phyloP scores from a whole-genome alignment of 2,113 vertebrate species.

The Microtus montanus region DNA sequence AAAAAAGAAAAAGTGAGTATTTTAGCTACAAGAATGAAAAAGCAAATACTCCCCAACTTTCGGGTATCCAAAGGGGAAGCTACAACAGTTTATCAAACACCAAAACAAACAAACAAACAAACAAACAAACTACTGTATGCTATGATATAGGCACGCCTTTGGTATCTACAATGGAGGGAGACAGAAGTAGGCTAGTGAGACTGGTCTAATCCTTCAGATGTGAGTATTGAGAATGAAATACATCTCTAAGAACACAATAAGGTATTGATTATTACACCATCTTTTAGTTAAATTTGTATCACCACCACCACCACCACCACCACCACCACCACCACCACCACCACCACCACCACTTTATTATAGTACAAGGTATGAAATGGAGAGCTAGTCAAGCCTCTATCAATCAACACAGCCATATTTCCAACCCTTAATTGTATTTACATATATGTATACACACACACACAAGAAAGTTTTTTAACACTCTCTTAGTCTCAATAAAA shows the following conservation, averaged over 20 bases:
- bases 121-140: background rate
- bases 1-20: background rate
- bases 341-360: too few relatives aligned
- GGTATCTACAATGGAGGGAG: background rate
- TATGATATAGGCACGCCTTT: background rate
- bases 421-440: too few relatives aligned
- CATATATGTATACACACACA: too few relatives aligned
- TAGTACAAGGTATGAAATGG: too few relatives aligned
- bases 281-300: background rate
- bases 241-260: background rate
- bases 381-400: too few relatives aligned
- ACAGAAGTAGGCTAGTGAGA: background rate
- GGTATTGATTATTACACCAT: background rate
- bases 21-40: constrained; percentile 35
- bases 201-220: background rate
- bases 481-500: background rate
- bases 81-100: background rate
- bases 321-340: too few relatives aligned
- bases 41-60: background rate
- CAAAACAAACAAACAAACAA: background rate
- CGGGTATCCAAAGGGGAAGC: background rate
- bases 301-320: background rate
- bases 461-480: background rate
- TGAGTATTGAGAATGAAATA: background rate
- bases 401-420: too few relatives aligned